phyloP scores from a whole-genome alignment of 2,113 vertebrate species.

The Rhagologus leucostigma region DNA sequence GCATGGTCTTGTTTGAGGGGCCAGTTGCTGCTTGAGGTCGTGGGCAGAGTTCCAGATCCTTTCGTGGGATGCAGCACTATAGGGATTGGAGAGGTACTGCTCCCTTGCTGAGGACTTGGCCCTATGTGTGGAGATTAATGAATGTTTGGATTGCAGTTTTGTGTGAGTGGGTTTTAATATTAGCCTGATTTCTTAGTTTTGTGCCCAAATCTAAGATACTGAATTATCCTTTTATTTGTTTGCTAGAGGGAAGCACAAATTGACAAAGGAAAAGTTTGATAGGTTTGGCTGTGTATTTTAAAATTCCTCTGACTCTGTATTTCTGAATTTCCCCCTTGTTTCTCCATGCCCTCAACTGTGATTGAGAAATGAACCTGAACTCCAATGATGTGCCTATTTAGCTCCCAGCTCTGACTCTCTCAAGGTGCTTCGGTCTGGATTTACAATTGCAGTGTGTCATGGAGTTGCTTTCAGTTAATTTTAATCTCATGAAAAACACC shows the following conservation, averaged over 20 bases:
- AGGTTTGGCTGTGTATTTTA: not conserved
- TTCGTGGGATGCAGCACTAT: rapidly evolving
- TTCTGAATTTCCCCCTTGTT: not conserved
- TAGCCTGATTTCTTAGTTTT: not conserved
- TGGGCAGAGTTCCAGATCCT: not conserved
- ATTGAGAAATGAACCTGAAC: not conserved
- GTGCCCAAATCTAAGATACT: not conserved
- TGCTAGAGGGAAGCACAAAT: not conserved
- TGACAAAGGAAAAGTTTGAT: not conserved
- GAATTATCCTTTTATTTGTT: not conserved
- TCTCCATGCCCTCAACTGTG: not conserved
- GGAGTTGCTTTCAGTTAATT: not conserved
- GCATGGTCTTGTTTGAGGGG: not conserved
- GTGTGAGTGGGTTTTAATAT: not conserved
- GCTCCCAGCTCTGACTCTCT: not conserved
- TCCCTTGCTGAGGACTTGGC: not conserved
- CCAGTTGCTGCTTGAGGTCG: rapidly evolving
- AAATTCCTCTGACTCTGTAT: not conserved
- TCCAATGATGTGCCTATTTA: not conserved
- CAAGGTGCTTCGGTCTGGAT: not conserved
- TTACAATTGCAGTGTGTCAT: rapidly evolving
- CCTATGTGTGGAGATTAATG: not conserved
- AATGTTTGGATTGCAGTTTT: not conserved
- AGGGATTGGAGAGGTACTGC: not conserved
- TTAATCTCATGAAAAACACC: not conserved